phyloP scores from a whole-genome alignment of 2,113 vertebrate genomes.

The human (Homo sapiens) region DNA sequence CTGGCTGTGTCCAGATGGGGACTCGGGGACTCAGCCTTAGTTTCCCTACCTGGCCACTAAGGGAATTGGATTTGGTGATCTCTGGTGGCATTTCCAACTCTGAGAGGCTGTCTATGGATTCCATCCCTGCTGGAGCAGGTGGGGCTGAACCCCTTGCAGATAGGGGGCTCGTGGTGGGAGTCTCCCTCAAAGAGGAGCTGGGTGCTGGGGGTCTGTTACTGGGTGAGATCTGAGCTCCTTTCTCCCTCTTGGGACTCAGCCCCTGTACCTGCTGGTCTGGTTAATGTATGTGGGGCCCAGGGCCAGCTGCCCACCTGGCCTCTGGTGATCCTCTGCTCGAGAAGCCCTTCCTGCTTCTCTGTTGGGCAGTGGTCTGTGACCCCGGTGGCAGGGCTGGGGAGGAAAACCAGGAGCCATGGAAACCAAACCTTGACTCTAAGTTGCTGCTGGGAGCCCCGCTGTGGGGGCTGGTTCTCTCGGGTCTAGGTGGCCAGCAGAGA shows the following conservation, averaged over 20 bases:
- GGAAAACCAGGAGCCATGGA: not conserved
- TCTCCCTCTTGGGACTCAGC: not conserved
- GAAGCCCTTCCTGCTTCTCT: rapidly evolving
- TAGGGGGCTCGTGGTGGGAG: not conserved
- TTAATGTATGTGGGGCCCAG: rapidly evolving
- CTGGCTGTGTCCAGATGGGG: not conserved
- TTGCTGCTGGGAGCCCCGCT: not conserved
- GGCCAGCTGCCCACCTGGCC: not conserved
- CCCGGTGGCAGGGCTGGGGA: rapidly evolving
- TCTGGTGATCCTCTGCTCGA: not conserved
- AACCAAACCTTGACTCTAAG: not conserved
- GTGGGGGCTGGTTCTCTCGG: not conserved
- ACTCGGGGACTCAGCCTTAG: not conserved
- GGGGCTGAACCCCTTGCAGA: not conserved
- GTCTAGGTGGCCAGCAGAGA: not conserved
- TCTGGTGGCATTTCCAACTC: not conserved
- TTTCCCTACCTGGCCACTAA: not conserved
- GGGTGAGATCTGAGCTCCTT: not conserved
- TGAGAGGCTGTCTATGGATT: not conserved
- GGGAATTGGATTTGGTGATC: not conserved
- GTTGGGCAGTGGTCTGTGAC: too few species aligned
- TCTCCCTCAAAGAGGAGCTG: not conserved
- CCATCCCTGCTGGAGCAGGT: not conserved
- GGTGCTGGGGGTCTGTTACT: not conserved
- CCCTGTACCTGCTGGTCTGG: too few species aligned